phyloP scores from a whole-genome alignment of 1,140 invertebrate genomes.

The Heliconius nattereri region DNA sequence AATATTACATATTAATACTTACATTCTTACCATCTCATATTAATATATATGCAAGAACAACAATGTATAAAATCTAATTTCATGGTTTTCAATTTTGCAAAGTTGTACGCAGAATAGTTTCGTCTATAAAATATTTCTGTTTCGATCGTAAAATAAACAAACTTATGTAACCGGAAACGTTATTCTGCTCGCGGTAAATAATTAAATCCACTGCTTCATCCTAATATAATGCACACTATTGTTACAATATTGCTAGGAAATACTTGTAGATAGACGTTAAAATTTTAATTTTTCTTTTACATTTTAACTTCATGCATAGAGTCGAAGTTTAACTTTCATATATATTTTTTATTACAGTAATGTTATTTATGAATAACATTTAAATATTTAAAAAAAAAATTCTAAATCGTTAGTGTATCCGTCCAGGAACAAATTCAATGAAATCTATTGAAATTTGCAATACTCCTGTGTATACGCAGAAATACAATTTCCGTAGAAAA shows the following conservation, averaged over 20 bases:
- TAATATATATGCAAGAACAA: neutral
- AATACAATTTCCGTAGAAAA: neutral
- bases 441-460: neutral
- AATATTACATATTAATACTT: no score
- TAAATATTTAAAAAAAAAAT: no score
- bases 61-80: conserved; percentile 11
- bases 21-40: neutral
- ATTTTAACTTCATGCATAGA: no score
- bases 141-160: conserved; percentile 27
- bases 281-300: no score
- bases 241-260: neutral
- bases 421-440: neutral
- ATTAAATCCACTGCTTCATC: neutral
- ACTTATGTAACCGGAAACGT: conserved; percentile 22
- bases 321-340: no score
- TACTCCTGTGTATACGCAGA: neutral
- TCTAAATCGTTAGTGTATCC: no score
- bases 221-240: neutral
- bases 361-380: no score
- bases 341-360: no score
- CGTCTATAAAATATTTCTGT: conserved; percentile 13
- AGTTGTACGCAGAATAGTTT: neutral
- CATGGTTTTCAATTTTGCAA: neutral
- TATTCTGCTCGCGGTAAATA: conserved; percentile 17
- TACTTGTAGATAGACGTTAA: neutral